Evolutionary conservation across 2,113 vertebrate species (phyloP).

Genomic region (Taxidea taxus): DNA sequence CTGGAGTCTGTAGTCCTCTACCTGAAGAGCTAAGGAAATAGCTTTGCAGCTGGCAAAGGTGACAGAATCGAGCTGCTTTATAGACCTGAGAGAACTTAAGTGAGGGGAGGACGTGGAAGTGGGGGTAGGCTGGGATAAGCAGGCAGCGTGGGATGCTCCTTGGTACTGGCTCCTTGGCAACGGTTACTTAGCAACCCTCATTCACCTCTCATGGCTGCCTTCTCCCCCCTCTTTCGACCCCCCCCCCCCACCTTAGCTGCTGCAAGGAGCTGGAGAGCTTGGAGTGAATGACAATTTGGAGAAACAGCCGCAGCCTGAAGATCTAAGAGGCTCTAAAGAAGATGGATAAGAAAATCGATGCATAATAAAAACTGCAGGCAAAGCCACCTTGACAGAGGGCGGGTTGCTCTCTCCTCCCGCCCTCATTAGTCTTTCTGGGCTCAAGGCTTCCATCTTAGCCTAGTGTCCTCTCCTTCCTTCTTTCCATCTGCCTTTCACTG

Average conservation of each 20-base stretch:
- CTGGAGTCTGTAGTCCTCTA: constrained; percentile 6
- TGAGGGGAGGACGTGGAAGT: constrained; percentile 48
- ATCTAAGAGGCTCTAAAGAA: constrained; percentile 84
- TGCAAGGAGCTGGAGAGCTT: constrained; percentile 72
- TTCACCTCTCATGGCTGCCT: constrained; percentile 73
- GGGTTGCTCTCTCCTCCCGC: constrained; percentile 51
- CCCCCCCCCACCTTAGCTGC: constrained; percentile 50
- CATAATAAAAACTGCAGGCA: constrained; percentile 80
- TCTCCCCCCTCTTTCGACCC: neutral
- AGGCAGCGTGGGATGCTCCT: constrained; percentile 71
- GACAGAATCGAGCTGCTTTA: constrained; percentile 74
- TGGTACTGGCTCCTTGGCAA: constrained; percentile 78
- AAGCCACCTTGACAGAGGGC: constrained; percentile 74
- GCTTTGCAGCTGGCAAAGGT: constrained; percentile 67
- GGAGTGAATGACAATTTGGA: constrained; percentile 83
- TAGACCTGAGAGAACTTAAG: constrained; percentile 74
- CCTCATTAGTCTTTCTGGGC: constrained; percentile 37
- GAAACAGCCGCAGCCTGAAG: constrained; percentile 77
- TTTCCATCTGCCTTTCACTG: neutral
- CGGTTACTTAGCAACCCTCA: constrained; percentile 79
- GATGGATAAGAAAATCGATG: constrained; percentile 85
- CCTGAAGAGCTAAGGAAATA: constrained; percentile 47
- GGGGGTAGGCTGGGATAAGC: constrained; percentile 57
- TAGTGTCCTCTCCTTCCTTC: constrained; percentile 6
- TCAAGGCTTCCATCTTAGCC: constrained; percentile 47